phyloP scores from a whole-genome alignment of 2,113 vertebrate species.

The Trachemys scripta region DNA sequence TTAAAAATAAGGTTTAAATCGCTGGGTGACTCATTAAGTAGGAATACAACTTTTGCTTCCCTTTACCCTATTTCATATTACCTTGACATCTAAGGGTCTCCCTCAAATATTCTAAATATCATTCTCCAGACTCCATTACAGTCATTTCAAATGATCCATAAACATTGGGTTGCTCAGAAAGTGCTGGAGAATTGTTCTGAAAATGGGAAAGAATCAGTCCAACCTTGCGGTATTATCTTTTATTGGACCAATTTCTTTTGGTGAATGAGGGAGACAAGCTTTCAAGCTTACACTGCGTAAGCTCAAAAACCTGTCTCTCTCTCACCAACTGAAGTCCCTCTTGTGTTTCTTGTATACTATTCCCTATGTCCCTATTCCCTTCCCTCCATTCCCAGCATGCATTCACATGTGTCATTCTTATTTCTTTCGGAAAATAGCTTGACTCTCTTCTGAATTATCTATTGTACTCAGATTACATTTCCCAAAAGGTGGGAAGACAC shows the following conservation, averaged over 20 bases:
- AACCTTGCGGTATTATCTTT: background rate
- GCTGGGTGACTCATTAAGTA: background rate
- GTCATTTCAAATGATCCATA: background rate
- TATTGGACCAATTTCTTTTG: too few relatives aligned
- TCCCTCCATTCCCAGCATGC: background rate
- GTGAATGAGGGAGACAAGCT: too few relatives aligned
- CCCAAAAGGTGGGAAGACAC: background rate
- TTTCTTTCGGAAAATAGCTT: background rate
- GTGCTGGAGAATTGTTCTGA: background rate
- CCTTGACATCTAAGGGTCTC: background rate
- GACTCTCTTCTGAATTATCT: background rate
- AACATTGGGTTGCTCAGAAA: accelerated
- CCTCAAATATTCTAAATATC: background rate
- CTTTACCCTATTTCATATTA: background rate
- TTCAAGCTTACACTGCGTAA: too few relatives aligned
- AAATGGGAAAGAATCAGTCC: background rate
- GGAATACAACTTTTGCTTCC: background rate
- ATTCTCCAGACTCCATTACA: background rate
- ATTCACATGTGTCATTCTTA: background rate
- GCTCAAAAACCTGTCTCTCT: background rate
- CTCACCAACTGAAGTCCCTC: background rate
- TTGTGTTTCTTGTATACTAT: too few relatives aligned
- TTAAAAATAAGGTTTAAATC: background rate
- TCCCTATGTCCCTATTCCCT: too few relatives aligned
- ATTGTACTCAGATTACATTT: background rate